These are phyloP conservation scores for Orbicella faveolata DNA, from an alignment of 64 coral and sea anemone genomes.

Conservation along the genomic window DNA sequence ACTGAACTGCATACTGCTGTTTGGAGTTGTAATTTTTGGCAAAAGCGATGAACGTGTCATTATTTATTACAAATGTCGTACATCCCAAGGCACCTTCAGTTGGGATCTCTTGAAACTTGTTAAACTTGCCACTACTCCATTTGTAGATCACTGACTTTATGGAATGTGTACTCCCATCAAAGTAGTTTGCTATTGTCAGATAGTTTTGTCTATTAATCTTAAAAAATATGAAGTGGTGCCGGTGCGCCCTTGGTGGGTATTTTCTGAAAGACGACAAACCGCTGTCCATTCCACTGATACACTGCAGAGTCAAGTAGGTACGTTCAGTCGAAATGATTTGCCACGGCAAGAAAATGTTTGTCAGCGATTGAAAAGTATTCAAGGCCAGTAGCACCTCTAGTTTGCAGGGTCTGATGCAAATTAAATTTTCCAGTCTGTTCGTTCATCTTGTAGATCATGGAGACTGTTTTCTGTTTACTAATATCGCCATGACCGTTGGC, in stretches of 20 bases:
- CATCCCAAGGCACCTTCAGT: neutral
- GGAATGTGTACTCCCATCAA: neutral
- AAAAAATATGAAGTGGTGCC: neutral
- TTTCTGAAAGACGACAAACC: slow-evolving; percentile 3
- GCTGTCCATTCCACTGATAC: neutral
- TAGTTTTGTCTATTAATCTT: neutral
- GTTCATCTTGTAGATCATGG: slow-evolving; percentile 8
- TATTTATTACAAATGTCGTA: slow-evolving; percentile 16
- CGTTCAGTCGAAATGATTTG: neutral
- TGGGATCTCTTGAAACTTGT: neutral
- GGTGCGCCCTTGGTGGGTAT: neutral
- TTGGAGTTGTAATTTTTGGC: slow-evolving; percentile 1
- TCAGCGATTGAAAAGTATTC: neutral
- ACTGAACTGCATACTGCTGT: neutral
- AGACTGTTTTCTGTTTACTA: neutral
- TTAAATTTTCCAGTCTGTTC: neutral
- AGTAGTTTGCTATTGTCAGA: neutral
- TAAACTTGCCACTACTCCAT: neutral
- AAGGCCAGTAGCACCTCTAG: neutral
- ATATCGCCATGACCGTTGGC: neutral
- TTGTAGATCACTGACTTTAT: slow-evolving; percentile 1
- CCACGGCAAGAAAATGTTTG: slow-evolving; percentile 10
- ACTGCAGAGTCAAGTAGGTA: neutral
- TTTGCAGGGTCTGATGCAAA: neutral
- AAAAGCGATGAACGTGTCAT: slow-evolving; percentile 4